Conservation (phyloP, 2,113 vertebrate species). For the Pteropus alecto region DNA sequence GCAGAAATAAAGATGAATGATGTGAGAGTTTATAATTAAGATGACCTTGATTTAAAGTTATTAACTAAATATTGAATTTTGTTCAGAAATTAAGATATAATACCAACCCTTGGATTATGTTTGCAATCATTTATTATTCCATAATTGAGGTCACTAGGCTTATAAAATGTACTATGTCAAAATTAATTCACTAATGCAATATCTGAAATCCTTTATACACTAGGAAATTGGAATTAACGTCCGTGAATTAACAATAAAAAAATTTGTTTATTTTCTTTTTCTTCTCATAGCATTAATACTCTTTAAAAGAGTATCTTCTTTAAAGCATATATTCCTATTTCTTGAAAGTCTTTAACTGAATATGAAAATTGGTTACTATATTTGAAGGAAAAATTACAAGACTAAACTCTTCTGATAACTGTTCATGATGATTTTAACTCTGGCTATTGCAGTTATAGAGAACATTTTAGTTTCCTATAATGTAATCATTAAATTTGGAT, state of each 20-base stretch:
- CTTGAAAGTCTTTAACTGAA: not conserved
- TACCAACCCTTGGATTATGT: constrained; percentile 75
- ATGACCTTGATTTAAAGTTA: constrained; percentile 77
- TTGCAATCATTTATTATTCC: constrained; percentile 79
- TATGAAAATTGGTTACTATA: not conserved
- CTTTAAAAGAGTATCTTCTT: not conserved
- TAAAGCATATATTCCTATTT: not conserved
- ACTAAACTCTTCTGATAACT: not conserved
- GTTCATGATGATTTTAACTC: not conserved
- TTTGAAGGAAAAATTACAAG: not conserved
- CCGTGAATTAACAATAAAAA: constrained; percentile 49
- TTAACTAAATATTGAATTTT: constrained; percentile 77
- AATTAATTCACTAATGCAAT: constrained; percentile 77
- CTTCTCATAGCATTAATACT: not conserved
- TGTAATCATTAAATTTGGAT: not conserved
- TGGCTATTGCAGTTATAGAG: not conserved
- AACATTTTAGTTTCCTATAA: not conserved
- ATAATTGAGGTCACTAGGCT: constrained; percentile 82
- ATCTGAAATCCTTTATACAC: constrained; percentile 76
- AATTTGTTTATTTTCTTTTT: not conserved
- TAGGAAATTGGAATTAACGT: constrained; percentile 71
- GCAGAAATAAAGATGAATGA: constrained; percentile 36
- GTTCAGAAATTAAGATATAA: constrained; percentile 74
- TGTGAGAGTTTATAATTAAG: constrained; percentile 70
- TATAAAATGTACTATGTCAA: constrained; percentile 81